Evolutionary conservation across 1,140 invertebrate genomes (phyloP), one percentile per base, ranked within the genome.

Genomic region (Mizuhopecten yessoensis): DNA sequence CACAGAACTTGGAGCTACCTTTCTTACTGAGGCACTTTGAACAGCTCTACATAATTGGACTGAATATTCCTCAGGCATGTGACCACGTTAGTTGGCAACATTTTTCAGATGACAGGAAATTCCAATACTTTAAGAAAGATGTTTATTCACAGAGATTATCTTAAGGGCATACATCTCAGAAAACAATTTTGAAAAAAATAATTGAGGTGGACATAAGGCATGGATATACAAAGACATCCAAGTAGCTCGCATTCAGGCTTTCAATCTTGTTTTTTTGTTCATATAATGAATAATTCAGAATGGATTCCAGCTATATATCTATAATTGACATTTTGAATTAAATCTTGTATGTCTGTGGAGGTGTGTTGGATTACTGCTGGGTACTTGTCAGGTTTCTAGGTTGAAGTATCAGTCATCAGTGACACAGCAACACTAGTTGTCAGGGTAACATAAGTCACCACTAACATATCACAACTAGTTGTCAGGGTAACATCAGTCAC

Each of bases 91-190:
- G 45, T 20, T 57, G 13, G 1, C 57, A 29, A 29, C 57, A 75
- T 5, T 75, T 75, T 75, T 75, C 1, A 75, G 23, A 75, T 75
- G 57, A n/a, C 57, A 29, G 57, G 57, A 75, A 75, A 75, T 75
- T n/a, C 57, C 57, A 75, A 75, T 75, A 75, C n/a, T 75, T 75
- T 75, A 29, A 29, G 17, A 75, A n/a, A n/a, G 23, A 17, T 9
- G 29, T 75, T 75, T 29, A 29, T 75, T n/a, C 5, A 75, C 29
- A 75, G 23, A 75, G n/a, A 75, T 75, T n/a, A 75, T 75, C 57
- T 75, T 29, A n/a, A 75, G n/a, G 57, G 57, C 57, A 75, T 29
- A 75, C 57, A 75, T 75, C 57, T 75, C 57, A 75, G 9, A 75
- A 29, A 75, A 29, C 57, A n/a, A 75, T 75, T 75, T 29, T 75